Evolutionary conservation across 2,888 invertebrate species (phyloP).

Genomic region (Belgica antarctica): DNA sequence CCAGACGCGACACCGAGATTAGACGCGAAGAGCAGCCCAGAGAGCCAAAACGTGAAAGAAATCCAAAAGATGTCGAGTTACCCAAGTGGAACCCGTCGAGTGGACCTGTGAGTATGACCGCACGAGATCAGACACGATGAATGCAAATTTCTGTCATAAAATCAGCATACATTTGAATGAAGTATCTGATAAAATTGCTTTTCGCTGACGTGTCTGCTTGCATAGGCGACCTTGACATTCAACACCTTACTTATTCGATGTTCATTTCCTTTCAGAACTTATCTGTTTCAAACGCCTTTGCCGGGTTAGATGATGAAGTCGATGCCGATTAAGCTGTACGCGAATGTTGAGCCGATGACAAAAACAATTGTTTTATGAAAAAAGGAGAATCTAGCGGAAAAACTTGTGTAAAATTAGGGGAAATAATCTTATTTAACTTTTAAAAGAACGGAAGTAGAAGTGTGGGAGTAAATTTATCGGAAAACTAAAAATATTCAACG

Average conservation of each 20-base stretch:
- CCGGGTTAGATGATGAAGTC: constrained; percentile 68
- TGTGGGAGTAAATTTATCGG: constrained; percentile 4
- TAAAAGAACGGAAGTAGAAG: not conserved
- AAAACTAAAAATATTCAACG: not conserved
- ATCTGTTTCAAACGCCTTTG: constrained; percentile 74
- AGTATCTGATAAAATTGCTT: no score
- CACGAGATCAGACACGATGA: not conserved
- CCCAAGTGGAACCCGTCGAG: constrained; percentile 72
- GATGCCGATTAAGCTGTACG: constrained; percentile 49
- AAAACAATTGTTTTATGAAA: constrained; percentile 2
- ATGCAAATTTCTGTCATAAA: no score
- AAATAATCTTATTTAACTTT: constrained; percentile 1
- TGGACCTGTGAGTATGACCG: constrained; percentile 63
- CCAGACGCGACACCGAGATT: constrained; percentile 21
- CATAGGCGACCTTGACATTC: no score
- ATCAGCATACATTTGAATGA: no score
- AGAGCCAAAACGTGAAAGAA: constrained; percentile 49
- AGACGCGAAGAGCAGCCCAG: constrained; percentile 52
- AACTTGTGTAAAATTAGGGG: constrained; percentile 8
- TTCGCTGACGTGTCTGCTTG: no score
- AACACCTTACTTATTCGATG: not conserved
- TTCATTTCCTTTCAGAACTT: constrained; percentile 62
- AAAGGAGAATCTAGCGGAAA: constrained; percentile 5
- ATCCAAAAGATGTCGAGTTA: constrained; percentile 53
- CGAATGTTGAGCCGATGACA: not conserved